These are phyloP conservation scores for Trematomus bernacchii DNA, from an alignment of 2,797 vertebrate species.

Conservation along the genomic window DNA sequence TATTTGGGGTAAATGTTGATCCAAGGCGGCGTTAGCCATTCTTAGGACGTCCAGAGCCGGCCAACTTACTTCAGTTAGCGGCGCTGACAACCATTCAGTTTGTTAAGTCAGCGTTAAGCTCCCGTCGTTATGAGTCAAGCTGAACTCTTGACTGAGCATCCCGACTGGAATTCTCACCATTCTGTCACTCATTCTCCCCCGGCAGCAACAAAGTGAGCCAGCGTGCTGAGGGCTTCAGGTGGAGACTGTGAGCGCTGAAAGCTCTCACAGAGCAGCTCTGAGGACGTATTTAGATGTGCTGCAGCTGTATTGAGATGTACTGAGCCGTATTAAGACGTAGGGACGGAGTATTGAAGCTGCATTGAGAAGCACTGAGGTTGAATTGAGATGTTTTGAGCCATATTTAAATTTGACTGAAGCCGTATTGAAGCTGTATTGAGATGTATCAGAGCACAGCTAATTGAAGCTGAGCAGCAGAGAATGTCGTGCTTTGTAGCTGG, in stretches of 20 bases:
- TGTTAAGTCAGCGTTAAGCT: conserved; percentile 78
- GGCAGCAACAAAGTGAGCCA: conserved; percentile 57
- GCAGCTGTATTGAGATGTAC: conserved; percentile 75
- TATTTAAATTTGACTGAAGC: conserved; percentile 77
- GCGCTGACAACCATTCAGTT: conserved; percentile 74
- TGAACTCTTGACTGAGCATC: conserved; percentile 76
- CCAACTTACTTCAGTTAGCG: conserved; percentile 57
- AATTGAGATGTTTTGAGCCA: conserved; percentile 84
- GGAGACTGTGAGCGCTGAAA: conserved; percentile 61
- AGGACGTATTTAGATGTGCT: conserved; percentile 70
- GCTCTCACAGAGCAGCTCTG: conserved; percentile 48
- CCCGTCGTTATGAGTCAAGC: conserved; percentile 74
- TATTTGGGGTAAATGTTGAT: conserved; percentile 63
- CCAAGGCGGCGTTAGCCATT: conserved; percentile 50
- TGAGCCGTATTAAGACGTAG: conserved; percentile 77
- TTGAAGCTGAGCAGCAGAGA: conserved; percentile 83
- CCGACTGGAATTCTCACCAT: conserved; percentile 68
- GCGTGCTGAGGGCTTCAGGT: conserved; percentile 62
- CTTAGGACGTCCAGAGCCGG: conserved; percentile 44
- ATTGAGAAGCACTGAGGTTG: conserved; percentile 79
- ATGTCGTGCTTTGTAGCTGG: conserved; percentile 76
- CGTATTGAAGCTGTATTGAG: conserved; percentile 75
- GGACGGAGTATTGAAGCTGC: conserved; percentile 62
- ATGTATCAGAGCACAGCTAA: conserved; percentile 86
- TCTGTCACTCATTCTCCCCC: conserved; percentile 70